Evolutionary conservation across 2,113 vertebrate genomes (phyloP).

Genomic region (Helogale parvula): DNA sequence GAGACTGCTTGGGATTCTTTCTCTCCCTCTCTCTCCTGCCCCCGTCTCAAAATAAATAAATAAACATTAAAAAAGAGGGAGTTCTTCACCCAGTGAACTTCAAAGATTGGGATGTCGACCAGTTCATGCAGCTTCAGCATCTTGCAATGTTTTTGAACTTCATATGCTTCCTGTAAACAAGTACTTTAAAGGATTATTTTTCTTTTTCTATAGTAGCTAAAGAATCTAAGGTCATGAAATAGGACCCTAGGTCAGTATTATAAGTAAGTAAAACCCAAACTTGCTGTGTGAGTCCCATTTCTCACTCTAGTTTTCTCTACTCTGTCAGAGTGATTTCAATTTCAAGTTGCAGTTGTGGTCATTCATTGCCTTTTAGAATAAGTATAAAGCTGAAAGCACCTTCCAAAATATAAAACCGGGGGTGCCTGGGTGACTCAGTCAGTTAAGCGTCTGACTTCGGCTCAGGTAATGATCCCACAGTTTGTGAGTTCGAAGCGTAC

Average conservation of each 20-base stretch:
- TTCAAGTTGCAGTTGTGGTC: not conserved
- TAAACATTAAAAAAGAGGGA: not conserved
- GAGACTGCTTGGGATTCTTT: too few relatives aligned
- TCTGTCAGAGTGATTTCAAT: not conserved
- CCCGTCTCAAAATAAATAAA: too few relatives aligned
- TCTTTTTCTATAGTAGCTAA: slow-evolving; percentile 54
- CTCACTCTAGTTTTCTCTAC: not conserved
- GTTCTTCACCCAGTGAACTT: not conserved
- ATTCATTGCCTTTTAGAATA: not conserved
- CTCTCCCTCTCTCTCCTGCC: too few relatives aligned
- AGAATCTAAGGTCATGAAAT: not conserved
- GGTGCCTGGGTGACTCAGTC: too few relatives aligned
- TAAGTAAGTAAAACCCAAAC: slow-evolving; percentile 72
- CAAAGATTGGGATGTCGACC: slow-evolving; percentile 47
- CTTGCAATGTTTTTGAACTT: slow-evolving; percentile 16
- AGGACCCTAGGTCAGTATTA: not conserved
- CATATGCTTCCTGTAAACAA: slow-evolving; percentile 34
- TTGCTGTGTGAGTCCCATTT: not conserved
- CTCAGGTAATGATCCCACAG: too few relatives aligned
- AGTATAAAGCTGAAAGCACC: not conserved
- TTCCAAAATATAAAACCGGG: slow-evolving; percentile 12
- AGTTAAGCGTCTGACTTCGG: too few relatives aligned
- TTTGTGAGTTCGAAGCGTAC: too few relatives aligned
- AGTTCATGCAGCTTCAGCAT: not conserved
- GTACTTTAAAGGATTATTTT: slow-evolving; percentile 49